A percentile compares a stretch with the other conserved stretches of the same genome.
Evolutionary conservation across 2,113 vertebrate species (phyloP).

Genomic region (Proteles cristata): DNA sequence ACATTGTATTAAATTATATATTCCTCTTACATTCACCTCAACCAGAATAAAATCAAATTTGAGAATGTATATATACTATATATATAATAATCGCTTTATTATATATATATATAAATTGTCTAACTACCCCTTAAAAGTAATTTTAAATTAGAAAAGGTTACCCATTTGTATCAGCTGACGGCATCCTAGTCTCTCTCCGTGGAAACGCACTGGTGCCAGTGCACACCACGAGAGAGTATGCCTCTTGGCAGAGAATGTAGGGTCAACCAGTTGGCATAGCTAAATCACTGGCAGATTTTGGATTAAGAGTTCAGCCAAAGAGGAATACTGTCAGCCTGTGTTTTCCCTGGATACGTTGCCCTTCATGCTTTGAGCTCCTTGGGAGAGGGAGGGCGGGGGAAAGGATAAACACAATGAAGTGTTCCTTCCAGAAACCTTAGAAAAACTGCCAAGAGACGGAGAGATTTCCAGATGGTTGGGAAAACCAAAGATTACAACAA

Average conservation of each 20-base stretch:
- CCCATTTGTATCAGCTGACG: constrained; percentile 74
- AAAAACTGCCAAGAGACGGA: constrained; percentile 77
- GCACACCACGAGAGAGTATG: constrained; percentile 63
- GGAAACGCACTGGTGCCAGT: constrained; percentile 55
- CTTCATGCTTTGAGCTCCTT: constrained; percentile 82
- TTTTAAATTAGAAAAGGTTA: constrained; percentile 83
- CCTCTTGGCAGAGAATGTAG: constrained; percentile 68
- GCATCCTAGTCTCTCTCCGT: constrained; percentile 64
- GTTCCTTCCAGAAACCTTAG: constrained; percentile 81
- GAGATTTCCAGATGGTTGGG: constrained; percentile 80
- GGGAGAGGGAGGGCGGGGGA: constrained; percentile 60
- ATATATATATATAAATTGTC: constrained; percentile 86
- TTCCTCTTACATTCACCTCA: constrained; percentile 86
- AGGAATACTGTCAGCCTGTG: constrained; percentile 78
- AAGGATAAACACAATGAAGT: constrained; percentile 75
- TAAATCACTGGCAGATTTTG: constrained; percentile 72
- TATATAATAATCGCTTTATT: constrained; percentile 83
- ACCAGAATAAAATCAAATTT: constrained; percentile 85
- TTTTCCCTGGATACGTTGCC: constrained; percentile 77
- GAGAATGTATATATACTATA: constrained; percentile 87
- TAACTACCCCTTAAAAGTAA: constrained; percentile 84
- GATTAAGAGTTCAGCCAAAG: constrained; percentile 75
- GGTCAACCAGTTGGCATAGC: constrained; percentile 75
- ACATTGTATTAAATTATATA: constrained; percentile 83
- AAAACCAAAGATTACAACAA: constrained; percentile 82